A percentile compares a stretch with the other conserved stretches of the same genome.
Evolutionary conservation across 2,797 vertebrate species (phyloP).

Genomic region (Acanthopagrus latus): DNA sequence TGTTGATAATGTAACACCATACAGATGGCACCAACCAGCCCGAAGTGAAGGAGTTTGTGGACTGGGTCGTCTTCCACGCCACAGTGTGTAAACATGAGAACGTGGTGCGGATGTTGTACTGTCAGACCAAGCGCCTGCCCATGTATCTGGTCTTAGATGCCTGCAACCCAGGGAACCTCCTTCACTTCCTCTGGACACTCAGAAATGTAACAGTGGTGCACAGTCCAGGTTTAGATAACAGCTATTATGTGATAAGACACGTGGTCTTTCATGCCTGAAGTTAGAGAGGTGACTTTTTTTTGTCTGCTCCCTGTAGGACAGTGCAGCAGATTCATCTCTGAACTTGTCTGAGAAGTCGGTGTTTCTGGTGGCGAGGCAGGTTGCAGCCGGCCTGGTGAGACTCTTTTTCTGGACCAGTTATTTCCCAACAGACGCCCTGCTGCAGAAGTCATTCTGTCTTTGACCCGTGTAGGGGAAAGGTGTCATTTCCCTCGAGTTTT

Average conservation of each 20-base stretch:
- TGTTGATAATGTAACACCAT: background rate
- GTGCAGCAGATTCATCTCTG: constrained; percentile 20
- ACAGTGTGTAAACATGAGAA: constrained; percentile 77
- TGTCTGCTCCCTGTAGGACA: constrained; percentile 40
- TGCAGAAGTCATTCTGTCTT: background rate
- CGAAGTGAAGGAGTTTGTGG: constrained; percentile 68
- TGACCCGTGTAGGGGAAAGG: background rate
- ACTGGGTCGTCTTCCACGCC: constrained; percentile 74
- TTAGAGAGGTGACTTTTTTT: background rate
- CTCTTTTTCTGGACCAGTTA: background rate
- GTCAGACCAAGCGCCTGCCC: constrained; percentile 72
- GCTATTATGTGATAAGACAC: too few species aligned
- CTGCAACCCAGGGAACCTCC: constrained; percentile 77
- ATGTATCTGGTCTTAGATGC: constrained; percentile 78
- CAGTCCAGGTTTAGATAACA: background rate
- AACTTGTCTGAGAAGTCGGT: constrained; percentile 78
- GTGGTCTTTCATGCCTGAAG: background rate
- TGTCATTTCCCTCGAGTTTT: constrained; percentile 15
- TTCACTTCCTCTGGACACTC: constrained; percentile 79
- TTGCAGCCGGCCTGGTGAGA: constrained; percentile 81
- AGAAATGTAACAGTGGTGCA: constrained; percentile 60
- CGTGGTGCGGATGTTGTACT: constrained; percentile 78
- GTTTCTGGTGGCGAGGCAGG: constrained; percentile 80
- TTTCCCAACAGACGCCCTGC: background rate
- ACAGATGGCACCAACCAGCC: constrained; percentile 58